A percentile compares a stretch with the other conserved stretches of the same genome.
phyloP scores from a whole-genome alignment of 2,797 vertebrate species.

The Coccyzus lansbergi region DNA sequence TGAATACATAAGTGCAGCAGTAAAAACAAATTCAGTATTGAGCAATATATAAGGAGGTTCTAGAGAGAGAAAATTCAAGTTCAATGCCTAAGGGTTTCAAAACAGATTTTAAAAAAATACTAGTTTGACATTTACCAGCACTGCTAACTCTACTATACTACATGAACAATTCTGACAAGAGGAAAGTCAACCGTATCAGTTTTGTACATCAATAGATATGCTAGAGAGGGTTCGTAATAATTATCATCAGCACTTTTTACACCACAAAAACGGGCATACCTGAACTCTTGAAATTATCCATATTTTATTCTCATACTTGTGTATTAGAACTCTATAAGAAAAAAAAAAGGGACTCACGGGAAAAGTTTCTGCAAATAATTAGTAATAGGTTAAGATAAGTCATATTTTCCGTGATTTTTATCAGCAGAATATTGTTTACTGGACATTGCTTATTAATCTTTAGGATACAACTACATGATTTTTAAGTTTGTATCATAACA shows the following conservation, averaged over 20 bases:
- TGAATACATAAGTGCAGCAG: not conserved
- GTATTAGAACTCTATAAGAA: not conserved
- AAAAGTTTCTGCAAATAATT: not conserved
- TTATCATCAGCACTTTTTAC: not conserved
- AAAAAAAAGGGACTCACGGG: not conserved
- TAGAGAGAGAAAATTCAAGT: conserved; percentile 9
- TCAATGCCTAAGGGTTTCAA: not conserved
- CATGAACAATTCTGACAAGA: not conserved
- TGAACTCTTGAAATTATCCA: not conserved
- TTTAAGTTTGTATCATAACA: not conserved
- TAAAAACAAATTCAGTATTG: not conserved
- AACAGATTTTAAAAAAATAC: not conserved
- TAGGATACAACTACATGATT: not conserved
- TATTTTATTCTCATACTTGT: not conserved
- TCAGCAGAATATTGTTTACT: not conserved
- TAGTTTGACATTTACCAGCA: conserved; percentile 50
- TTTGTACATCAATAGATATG: not conserved
- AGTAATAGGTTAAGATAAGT: not conserved
- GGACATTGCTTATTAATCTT: not conserved
- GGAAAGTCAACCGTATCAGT: not conserved
- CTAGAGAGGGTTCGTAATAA: not conserved
- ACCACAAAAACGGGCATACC: not conserved
- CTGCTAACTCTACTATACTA: conserved; percentile 31
- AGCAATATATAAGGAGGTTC: conserved; percentile 15
- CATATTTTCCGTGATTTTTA: accelerated